Percentiles rank a stretch among this genome's conserved stretches.
Evolutionary conservation across 2,888 invertebrate genomes (phyloP).

Genomic region (Cephus runcator): DNA sequence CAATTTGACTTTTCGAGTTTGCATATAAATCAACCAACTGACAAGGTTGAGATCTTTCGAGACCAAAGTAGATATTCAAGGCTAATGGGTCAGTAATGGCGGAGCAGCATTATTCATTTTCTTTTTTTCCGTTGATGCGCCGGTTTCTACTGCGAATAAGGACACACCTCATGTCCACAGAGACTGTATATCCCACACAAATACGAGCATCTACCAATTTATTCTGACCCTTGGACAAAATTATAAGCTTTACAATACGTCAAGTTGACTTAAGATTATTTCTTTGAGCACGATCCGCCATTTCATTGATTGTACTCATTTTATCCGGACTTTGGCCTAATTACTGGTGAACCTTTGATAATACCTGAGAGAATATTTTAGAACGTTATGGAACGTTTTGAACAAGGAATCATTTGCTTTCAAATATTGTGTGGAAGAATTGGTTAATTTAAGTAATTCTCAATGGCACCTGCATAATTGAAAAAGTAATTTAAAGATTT

Average conservation of each 20-base stretch:
- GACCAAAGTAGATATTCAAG: not conserved
- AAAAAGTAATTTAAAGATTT: not conserved
- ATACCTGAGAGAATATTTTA: not conserved
- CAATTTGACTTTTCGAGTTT: not conserved
- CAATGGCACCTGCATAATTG: not conserved
- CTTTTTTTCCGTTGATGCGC: not conserved
- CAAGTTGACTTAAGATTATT: not conserved
- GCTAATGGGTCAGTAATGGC: slow-evolving; percentile 6
- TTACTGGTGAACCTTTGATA: not conserved
- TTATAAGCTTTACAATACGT: not conserved
- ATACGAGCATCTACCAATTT: not conserved
- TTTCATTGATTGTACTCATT: not conserved
- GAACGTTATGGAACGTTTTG: not conserved
- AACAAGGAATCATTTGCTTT: not conserved
- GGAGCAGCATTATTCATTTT: not conserved
- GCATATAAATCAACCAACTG: not conserved
- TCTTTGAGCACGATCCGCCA: not conserved
- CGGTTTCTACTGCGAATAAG: not conserved
- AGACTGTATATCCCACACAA: not conserved
- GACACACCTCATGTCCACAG: not conserved
- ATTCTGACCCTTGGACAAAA: not conserved
- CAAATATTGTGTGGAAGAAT: not conserved
- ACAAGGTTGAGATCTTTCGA: not conserved
- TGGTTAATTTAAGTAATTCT: not conserved
- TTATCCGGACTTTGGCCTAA: not conserved